Percentiles rank a stretch among this genome's conserved stretches.
Conservation (phyloP, 1,140 invertebrate species). For the Gryon sp. region DNA sequence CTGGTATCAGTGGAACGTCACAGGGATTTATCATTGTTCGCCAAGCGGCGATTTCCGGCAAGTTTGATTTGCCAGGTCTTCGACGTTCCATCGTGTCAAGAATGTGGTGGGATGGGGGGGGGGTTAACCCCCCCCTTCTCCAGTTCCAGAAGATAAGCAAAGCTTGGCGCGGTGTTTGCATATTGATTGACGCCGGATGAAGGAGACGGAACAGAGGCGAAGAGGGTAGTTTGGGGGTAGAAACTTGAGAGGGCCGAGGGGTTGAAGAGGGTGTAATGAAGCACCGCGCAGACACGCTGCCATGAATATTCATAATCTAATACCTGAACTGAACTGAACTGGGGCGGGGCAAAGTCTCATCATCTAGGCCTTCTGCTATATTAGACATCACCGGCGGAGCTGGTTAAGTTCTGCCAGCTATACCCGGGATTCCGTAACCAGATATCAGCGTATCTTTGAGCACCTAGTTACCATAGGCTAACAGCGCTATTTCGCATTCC, state of each 20-base stretch:
- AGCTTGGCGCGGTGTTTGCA: slow-evolving; percentile 75
- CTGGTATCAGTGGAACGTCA: slow-evolving; percentile 7
- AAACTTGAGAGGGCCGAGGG: slow-evolving; percentile 60
- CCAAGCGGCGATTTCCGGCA: slow-evolving; percentile 50
- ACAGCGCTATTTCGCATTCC: slow-evolving; percentile 28
- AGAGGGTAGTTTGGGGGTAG: slow-evolving; percentile 49
- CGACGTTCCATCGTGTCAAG: slow-evolving; percentile 59
- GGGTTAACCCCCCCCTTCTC: slow-evolving; percentile 42
- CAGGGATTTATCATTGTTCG: slow-evolving; percentile 46
- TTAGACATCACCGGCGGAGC: slow-evolving; percentile 72
- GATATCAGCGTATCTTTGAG: slow-evolving; percentile 60
- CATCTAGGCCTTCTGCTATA: slow-evolving; percentile 77
- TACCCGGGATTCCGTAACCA: slow-evolving; percentile 64
- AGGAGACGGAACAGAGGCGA: slow-evolving; percentile 61
- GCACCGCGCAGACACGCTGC: slow-evolving; percentile 78
- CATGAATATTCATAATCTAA: slow-evolving; percentile 81
- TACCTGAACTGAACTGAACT: slow-evolving; percentile 78
- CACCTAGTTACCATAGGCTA: slow-evolving; percentile 47
- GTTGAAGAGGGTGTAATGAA: slow-evolving; percentile 77
- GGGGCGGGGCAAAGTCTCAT: slow-evolving; percentile 77
- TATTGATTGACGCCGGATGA: slow-evolving; percentile 78
- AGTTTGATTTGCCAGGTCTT: slow-evolving; percentile 58
- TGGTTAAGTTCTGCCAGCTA: slow-evolving; percentile 52
- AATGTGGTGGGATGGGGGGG: slow-evolving; percentile 59
- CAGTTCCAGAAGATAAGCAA: slow-evolving; percentile 77